phyloP scores from a whole-genome alignment of 2,888 invertebrate species.

The Dryomyza anilis region DNA sequence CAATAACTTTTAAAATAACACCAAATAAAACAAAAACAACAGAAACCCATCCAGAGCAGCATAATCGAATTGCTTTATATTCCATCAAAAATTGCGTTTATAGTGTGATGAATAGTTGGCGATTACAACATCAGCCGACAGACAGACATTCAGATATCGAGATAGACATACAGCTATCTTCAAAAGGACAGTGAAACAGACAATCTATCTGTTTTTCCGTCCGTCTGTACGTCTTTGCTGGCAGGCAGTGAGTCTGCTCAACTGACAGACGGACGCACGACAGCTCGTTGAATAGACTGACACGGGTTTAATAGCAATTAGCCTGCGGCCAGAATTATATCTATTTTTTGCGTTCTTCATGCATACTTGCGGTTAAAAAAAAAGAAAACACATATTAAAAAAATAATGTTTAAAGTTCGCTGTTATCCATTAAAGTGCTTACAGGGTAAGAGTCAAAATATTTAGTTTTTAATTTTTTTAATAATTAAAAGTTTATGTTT shows the following conservation, averaged over 20 bases:
- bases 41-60: not conserved
- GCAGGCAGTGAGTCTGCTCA: not conserved
- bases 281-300: not conserved
- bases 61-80: not conserved
- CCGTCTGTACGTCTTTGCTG: too few relatives aligned
- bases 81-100: not conserved
- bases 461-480: too few relatives aligned
- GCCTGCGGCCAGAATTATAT: constrained; percentile 1
- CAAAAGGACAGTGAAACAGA: not conserved
- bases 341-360: too few relatives aligned
- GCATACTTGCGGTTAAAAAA: too few relatives aligned
- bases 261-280: not conserved
- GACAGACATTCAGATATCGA: not conserved
- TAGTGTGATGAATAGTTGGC: not conserved
- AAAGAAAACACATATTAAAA: too few relatives aligned
- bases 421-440: too few relatives aligned
- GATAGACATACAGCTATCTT: not conserved
- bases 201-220: not conserved
- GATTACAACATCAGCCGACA: constrained; percentile 4
- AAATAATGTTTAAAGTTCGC: too few relatives aligned
- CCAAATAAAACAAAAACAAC: not conserved
- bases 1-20: not conserved
- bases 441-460: too few relatives aligned
- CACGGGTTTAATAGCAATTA: constrained; percentile 11
- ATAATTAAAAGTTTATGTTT: too few relatives aligned